Conservation (phyloP, 2,797 vertebrate species). For the Rhincodon typus region DNA sequence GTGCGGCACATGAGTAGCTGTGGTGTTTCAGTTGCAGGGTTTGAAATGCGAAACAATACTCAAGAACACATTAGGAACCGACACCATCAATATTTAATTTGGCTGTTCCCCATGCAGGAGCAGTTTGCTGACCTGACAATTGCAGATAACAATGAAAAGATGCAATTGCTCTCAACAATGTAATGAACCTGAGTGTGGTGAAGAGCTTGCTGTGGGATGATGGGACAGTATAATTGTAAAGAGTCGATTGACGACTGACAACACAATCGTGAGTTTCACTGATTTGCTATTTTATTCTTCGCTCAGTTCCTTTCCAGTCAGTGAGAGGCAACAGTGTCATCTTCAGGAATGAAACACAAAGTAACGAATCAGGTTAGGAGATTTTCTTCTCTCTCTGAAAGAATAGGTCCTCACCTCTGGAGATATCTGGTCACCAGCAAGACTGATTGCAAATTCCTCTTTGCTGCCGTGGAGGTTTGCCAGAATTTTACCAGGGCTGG, state of each 20-base stretch:
- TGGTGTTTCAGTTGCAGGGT: not conserved
- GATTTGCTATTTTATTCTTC: not conserved
- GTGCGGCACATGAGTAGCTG: not conserved
- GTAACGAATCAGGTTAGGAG: not conserved
- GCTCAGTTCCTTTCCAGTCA: not conserved
- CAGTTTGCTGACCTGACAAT: constrained; percentile 10
- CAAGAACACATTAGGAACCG: not conserved
- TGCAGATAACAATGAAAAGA: constrained; percentile 4
- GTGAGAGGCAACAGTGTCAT: not conserved
- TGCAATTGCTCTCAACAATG: not conserved
- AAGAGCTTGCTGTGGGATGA: not conserved
- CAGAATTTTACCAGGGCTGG: too few relatives aligned
- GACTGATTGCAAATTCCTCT: not conserved
- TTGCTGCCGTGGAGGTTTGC: not conserved
- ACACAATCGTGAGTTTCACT: not conserved
- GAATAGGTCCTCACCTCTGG: not conserved
- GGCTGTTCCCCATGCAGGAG: not conserved
- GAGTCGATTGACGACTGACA: not conserved
- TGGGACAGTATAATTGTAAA: not conserved
- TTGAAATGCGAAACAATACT: constrained; percentile 3
- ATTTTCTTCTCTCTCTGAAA: not conserved
- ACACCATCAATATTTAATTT: constrained; percentile 10
- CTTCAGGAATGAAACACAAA: not conserved
- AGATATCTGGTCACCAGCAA: not conserved
- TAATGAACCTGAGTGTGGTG: not conserved